Evolutionary conservation across 2,797 vertebrate species (phyloP), one percentile per base, ranked within the genome.

Genomic region (Brachymystax lenok): DNA sequence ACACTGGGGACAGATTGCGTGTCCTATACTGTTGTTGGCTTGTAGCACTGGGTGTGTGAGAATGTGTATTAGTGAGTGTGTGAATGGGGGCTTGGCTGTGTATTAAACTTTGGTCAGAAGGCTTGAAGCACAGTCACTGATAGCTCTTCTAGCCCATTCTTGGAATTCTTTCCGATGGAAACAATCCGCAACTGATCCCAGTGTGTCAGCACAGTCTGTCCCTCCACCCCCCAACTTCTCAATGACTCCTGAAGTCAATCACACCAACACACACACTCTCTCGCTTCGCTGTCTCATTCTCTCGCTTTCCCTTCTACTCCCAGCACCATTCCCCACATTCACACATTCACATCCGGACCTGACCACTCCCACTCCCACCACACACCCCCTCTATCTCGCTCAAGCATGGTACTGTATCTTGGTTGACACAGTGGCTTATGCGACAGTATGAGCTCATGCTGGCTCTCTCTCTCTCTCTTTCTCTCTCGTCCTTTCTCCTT

Each of bases 111-210:
- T 87, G 90, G 89, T 91, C 85, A 79, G 90, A 88, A 83, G 90
- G 80, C 85, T 89, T 71, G 81, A 80, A 90, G 91, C 88, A 85
- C 90, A 93, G 93, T 91, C 93, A 92, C 92, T 92, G 92, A 94
- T 94, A 94, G 91, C 92, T 92, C 92, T 94, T 95, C 93, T 89
- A 77, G 88, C 85, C 90, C 92, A 95, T 95, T 95, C 93, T 88
- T 90, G 80, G 90, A 92, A 95, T 95, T 95, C 95, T 95, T 95
- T 95, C 95, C 94, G 86, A 74, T 94, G 94, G 94, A 95, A 95
- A 95, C 92, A 94, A 95, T 94, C 89, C 86, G 87, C 86, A 79
- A 83, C 90, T 94, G 93, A 94, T 92, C 91, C 92, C 86, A 86
- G 91, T 92, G 92, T 94, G 93, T 94, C 93, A 93, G 91, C 88